Percentiles rank a stretch among this genome's conserved stretches.
These are phyloP conservation scores for Pholis gunnellus DNA, from an alignment of 2,113 vertebrate genomes.

Conservation along the genomic window DNA sequence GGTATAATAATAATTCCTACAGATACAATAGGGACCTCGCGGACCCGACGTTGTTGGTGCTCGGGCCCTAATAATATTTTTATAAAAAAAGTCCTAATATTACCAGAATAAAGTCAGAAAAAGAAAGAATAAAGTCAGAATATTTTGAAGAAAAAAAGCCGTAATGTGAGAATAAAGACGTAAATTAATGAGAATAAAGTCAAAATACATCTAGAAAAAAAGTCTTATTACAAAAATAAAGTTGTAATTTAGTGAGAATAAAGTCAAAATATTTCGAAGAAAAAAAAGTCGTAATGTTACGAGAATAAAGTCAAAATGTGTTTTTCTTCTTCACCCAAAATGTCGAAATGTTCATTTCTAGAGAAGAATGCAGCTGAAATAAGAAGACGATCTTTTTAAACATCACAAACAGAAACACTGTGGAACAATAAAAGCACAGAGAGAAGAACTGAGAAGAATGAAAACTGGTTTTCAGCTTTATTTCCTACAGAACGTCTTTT, in stretches of 20 bases:
- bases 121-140: not conserved
- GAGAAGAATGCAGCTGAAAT: not conserved
- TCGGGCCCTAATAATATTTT: too few species aligned
- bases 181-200: too few species aligned
- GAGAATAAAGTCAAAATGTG: not conserved
- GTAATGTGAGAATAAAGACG: not conserved
- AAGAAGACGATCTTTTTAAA: too few species aligned
- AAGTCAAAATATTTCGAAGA: not conserved
- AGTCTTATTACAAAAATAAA: not conserved
- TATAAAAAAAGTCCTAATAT: not conserved
- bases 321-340: not conserved
- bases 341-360: not conserved
- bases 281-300: not conserved
- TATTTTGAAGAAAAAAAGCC: too few species aligned
- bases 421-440: not conserved
- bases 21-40: too few species aligned
- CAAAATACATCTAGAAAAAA: too few species aligned
- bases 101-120: not conserved
- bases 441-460: conserved; percentile 23
- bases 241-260: not conserved
- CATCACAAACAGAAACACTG: not conserved
- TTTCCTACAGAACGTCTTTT: conserved; percentile 71
- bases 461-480: conserved; percentile 72
- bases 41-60: too few species aligned
- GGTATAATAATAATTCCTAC: too few species aligned